These are phyloP conservation scores for Epistrophe grossulariae DNA, from an alignment of 2,888 invertebrate species.

Conservation along the genomic window DNA sequence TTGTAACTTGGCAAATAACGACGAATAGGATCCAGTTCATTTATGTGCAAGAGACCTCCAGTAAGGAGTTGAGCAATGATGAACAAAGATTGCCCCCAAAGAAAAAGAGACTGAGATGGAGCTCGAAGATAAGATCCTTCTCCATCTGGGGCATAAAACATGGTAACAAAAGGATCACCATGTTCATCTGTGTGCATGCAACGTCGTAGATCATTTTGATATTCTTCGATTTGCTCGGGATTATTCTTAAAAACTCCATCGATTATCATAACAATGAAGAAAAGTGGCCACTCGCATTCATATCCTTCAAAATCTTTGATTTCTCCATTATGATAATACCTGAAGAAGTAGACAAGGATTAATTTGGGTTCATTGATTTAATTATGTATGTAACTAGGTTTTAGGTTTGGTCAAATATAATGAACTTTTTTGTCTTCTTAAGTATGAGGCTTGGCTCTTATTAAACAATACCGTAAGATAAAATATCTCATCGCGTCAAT, in stretches of 20 bases:
- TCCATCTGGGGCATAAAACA: slow-evolving; percentile 89
- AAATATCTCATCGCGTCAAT: too few species aligned
- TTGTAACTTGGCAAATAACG: slow-evolving; percentile 98
- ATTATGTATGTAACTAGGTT: neutral
- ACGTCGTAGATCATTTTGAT: slow-evolving; percentile 92
- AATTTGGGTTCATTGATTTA: neutral
- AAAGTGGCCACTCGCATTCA: slow-evolving; percentile 99
- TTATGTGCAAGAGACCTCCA: slow-evolving; percentile 94
- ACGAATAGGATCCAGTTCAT: slow-evolving; percentile 97
- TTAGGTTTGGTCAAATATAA: too few species aligned
- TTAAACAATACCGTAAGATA: too few species aligned
- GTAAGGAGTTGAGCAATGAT: slow-evolving; percentile 96
- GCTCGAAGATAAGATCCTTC: slow-evolving; percentile 83
- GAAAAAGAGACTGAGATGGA: slow-evolving; percentile 87
- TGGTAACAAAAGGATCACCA: slow-evolving; percentile 96
- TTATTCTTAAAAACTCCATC: slow-evolving; percentile 96
- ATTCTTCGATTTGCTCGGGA: slow-evolving; percentile 96
- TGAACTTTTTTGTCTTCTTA: too few species aligned
- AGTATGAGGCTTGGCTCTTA: too few species aligned
- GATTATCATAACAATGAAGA: slow-evolving; percentile 97
- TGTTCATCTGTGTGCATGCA: slow-evolving; percentile 92
- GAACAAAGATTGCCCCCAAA: slow-evolving; percentile 99
- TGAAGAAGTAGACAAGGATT: slow-evolving; percentile 75
- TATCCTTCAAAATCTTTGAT: slow-evolving; percentile 97
- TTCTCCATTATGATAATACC: slow-evolving; percentile 95